Evolutionary conservation across 2,888 invertebrate genomes (phyloP).

Genomic region (Aplocera efformata): DNA sequence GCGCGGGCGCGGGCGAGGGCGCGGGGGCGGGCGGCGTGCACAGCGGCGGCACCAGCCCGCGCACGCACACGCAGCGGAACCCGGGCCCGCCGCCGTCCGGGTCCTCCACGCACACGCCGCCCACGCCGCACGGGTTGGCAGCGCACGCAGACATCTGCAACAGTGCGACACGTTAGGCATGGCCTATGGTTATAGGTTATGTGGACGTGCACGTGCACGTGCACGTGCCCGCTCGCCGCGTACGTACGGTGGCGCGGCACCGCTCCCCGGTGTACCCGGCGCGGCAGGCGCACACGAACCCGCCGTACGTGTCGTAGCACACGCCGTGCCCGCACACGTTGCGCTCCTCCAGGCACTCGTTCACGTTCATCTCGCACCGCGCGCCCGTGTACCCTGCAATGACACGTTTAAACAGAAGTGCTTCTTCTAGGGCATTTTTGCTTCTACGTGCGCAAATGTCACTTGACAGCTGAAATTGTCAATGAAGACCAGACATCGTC

Average conservation of each 20-base stretch:
- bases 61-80: constrained; percentile 86
- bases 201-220: too few species aligned
- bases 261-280: constrained; percentile 89
- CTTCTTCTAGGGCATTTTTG: background rate
- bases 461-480: too few species aligned
- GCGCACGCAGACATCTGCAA: constrained; percentile 82
- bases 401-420: background rate
- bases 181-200: too few species aligned
- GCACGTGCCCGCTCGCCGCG: background rate
- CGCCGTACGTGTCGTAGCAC: constrained; percentile 91
- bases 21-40: constrained; percentile 61
- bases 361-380: constrained; percentile 88
- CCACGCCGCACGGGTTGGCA: constrained; percentile 86
- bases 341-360: constrained; percentile 85
- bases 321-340: constrained; percentile 84
- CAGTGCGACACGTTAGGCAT: too few species aligned
- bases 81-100: constrained; percentile 60
- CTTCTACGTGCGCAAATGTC: too few species aligned
- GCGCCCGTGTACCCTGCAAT: constrained; percentile 84
- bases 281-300: constrained; percentile 88
- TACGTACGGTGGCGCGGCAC: constrained; percentile 82
- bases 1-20: constrained; percentile 57
- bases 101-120: constrained; percentile 85
- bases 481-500: too few species aligned
- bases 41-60: constrained; percentile 69